phyloP scores from a whole-genome alignment of 2,888 invertebrate species.

The Acheta domesticus region DNA sequence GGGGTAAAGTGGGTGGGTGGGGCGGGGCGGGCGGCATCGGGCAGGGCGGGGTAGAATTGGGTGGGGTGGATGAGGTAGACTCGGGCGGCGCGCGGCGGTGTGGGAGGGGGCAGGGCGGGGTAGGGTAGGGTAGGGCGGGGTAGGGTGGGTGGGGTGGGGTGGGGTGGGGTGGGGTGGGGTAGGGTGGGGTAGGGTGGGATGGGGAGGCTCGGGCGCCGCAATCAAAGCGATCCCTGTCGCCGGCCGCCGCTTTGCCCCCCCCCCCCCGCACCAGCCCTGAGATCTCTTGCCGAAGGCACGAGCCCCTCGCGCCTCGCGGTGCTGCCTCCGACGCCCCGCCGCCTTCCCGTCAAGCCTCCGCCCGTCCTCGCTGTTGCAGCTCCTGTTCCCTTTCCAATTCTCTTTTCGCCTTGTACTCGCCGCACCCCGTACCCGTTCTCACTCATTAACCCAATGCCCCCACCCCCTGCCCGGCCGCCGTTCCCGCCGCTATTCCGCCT shows the following conservation, averaged over 20 bases:
- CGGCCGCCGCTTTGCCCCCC: not conserved
- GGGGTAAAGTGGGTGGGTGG: too few species aligned
- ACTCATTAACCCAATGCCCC: too few species aligned
- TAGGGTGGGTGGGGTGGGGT: too few species aligned
- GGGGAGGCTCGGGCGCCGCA: not conserved
- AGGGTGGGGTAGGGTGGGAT: not conserved
- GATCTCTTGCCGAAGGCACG: not conserved
- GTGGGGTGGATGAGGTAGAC: too few species aligned
- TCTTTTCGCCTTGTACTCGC: too few species aligned
- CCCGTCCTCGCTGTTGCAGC: too few species aligned
- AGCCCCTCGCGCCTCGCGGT: not conserved
- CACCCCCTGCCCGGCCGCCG: too few species aligned
- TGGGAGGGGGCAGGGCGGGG: not conserved
- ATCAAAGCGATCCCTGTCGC: conserved; percentile 10
- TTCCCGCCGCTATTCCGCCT: too few species aligned
- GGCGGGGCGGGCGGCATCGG: not conserved
- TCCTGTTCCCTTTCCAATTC: too few species aligned
- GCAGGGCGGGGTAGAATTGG: not conserved
- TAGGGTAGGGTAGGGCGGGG: not conserved
- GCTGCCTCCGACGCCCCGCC: too few species aligned
- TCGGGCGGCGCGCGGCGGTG: not conserved
- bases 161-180: not conserved
- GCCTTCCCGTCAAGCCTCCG: not conserved
- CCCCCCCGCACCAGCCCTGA: not conserved
- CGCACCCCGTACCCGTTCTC: too few species aligned